Conservation (phyloP, 2,888 invertebrate genomes). For the Caenorhabditis doughertyi region DNA sequence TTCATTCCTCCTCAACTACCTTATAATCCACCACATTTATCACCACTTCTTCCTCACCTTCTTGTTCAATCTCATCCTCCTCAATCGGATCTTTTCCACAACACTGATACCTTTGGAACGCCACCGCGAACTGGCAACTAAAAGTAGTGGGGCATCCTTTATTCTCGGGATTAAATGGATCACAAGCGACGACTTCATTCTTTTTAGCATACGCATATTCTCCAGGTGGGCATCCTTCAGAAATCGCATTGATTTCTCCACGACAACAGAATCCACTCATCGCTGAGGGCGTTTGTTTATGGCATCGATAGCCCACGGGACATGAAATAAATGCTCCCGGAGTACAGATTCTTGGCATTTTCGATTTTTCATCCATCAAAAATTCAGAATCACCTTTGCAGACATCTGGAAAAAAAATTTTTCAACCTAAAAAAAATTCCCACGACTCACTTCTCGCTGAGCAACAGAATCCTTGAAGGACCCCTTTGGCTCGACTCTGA, state of each 20-base stretch:
- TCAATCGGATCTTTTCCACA: conserved; percentile 81
- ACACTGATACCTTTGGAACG: conserved; percentile 80
- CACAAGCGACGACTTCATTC: conserved; percentile 76
- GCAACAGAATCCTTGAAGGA: conserved; percentile 80
- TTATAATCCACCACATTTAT: no score
- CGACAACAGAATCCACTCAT: conserved; percentile 79
- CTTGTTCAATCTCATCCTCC: conserved; percentile 76
- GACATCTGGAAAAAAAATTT: conserved; percentile 67
- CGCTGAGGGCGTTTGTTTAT: conserved; percentile 64
- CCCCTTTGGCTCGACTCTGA: conserved; percentile 74
- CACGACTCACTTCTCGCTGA: conserved; percentile 72
- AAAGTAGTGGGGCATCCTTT: conserved; percentile 74
- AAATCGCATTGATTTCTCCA: conserved; percentile 77
- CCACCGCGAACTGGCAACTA: conserved; percentile 76
- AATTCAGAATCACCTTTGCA: conserved; percentile 78
- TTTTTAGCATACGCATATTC: conserved; percentile 77
- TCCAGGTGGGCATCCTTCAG: conserved; percentile 80
- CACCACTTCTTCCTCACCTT: conserved; percentile 55
- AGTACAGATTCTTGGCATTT: conserved; percentile 79
- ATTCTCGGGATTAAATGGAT: conserved; percentile 79
- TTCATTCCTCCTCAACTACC: no score
- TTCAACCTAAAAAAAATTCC: neutral
- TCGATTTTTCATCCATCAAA: conserved; percentile 77
- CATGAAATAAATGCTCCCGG: conserved; percentile 79
- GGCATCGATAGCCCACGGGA: conserved; percentile 77